phyloP scores from a whole-genome alignment of 2,797 vertebrate genomes.

The Setipinna tenuifilis region DNA sequence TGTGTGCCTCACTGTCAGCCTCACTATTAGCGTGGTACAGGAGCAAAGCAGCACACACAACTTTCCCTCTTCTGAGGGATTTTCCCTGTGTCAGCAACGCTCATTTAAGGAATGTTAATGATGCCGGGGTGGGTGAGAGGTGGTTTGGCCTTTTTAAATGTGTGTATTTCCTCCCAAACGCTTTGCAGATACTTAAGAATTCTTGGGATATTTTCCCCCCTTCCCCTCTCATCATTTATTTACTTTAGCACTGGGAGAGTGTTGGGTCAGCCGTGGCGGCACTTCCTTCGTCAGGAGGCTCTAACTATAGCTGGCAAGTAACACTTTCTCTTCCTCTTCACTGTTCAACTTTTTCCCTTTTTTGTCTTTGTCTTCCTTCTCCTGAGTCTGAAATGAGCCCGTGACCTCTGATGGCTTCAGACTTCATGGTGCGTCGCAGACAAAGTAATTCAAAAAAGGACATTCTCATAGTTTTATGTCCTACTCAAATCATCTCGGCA shows the following conservation, averaged over 20 bases:
- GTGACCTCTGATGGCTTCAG: background rate
- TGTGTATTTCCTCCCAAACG: conserved; percentile 22
- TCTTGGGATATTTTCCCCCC: conserved; percentile 10
- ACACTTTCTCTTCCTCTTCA: background rate
- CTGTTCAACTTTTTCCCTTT: background rate
- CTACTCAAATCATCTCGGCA: background rate
- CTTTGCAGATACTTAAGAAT: conserved; percentile 9
- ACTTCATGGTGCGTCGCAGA: background rate
- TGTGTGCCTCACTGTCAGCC: background rate
- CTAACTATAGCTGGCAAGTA: background rate
- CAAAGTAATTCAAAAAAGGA: background rate
- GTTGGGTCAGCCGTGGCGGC: conserved; percentile 21
- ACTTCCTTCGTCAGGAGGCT: background rate
- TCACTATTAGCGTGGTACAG: background rate
- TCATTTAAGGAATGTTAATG: conserved; percentile 32
- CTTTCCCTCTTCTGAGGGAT: background rate
- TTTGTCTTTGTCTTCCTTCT: background rate
- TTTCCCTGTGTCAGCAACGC: background rate
- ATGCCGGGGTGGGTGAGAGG: conserved; percentile 31
- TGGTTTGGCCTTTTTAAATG: conserved; percentile 23
- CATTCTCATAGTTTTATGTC: background rate
- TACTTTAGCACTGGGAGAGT: conserved; percentile 26
- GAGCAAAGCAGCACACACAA: background rate
- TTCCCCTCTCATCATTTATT: conserved; percentile 21
- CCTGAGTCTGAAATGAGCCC: background rate